phyloP scores from a whole-genome alignment of 2,888 invertebrate genomes.

The Melangyna quadrimaculata region DNA sequence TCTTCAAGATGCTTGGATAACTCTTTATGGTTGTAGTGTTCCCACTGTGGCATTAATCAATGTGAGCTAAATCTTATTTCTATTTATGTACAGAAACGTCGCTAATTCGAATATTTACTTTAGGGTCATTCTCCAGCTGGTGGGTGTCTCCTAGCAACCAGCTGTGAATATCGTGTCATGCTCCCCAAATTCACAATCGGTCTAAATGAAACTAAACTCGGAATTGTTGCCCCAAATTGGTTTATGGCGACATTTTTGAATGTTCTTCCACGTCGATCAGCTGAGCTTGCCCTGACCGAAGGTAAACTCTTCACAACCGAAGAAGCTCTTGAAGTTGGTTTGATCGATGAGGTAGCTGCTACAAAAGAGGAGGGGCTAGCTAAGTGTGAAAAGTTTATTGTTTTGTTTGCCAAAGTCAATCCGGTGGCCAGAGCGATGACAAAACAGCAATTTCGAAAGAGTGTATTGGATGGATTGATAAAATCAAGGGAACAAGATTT shows the following conservation, averaged over 20 bases:
- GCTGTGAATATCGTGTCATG: conserved; percentile 93
- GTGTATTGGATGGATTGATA: conserved; percentile 82
- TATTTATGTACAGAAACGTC: background rate
- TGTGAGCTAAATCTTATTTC: conserved; percentile 81
- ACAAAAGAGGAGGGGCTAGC: conserved; percentile 86
- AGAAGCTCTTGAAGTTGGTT: conserved; percentile 88
- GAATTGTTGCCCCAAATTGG: conserved; percentile 90
- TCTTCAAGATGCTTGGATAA: conserved; percentile 91
- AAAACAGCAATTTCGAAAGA: conserved; percentile 83
- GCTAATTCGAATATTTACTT: conserved; percentile 50
- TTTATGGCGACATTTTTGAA: conserved; percentile 85
- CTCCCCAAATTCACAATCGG: conserved; percentile 91
- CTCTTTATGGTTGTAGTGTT: conserved; percentile 87
- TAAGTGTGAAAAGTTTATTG: conserved; percentile 86
- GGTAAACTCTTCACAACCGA: conserved; percentile 89
- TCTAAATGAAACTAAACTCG: conserved; percentile 92
- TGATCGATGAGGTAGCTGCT: conserved; percentile 88
- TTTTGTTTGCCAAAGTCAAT: conserved; percentile 85
- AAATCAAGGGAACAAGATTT: conserved; percentile 85
- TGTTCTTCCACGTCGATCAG: conserved; percentile 85
- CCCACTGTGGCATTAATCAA: conserved; percentile 92
- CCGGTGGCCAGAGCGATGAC: conserved; percentile 83
- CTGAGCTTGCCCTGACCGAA: conserved; percentile 88
- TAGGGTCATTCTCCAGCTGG: conserved; percentile 92
- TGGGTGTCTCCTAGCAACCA: conserved; percentile 89